Base-by-base conservation (phyloP, 2,113 vertebrate species). In the Ptychochromis oligacanthus region DNA sequence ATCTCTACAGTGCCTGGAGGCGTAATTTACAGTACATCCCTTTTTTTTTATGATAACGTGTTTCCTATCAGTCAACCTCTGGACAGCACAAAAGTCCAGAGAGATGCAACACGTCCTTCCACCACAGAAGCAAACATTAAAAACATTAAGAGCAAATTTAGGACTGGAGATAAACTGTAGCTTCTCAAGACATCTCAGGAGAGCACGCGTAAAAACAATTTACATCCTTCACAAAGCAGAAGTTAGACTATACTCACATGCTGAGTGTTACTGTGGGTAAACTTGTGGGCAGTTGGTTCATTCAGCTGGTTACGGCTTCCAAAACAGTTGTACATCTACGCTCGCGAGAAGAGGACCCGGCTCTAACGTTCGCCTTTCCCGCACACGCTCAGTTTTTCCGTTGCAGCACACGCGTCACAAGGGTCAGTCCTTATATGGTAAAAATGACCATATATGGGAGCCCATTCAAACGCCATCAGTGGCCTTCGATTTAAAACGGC, bases 311-410 rank as follows among this genome's bases (percentile, higher is more conserved):
- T 8, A 36, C 11, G 7, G 24, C 17, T 60, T 28, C 7, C 4
- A 40, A 7, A 7, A 10, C 18, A 6, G 2, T 31, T 22, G 1
- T 2, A 43, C 24, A 20, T 28, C 17, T 13, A 18, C 52, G 7
- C 4, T 18, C 7, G 2, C 2, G 10, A 34, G 56, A 81, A 70
- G 14, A 36, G 75, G 70, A 85, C 46, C 4, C 54, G n/a, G 40
- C 1, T 83, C 83, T 60, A 89, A 85, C 80, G 88, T 91, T 91
- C 84, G 88, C 70, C 75, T 92, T 91, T 93, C 92, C 89, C 91
- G 89, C 91, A 94, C 89, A 76, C 88, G 9, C 28, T 91, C 88
- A 94, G 52, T 75, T 72, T 91, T 93, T 92, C 91, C 90, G 90
- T 91, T 89, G 57, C 3, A 14, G 77, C 49, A 4, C 1, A 3